A percentile compares a stretch with the other conserved stretches of the same genome.
Evolutionary conservation across 30 jellyfish, hydroid and myxozoan genomes (phyloP).

Genomic region (Hydractinia symbiolongicarpus): DNA sequence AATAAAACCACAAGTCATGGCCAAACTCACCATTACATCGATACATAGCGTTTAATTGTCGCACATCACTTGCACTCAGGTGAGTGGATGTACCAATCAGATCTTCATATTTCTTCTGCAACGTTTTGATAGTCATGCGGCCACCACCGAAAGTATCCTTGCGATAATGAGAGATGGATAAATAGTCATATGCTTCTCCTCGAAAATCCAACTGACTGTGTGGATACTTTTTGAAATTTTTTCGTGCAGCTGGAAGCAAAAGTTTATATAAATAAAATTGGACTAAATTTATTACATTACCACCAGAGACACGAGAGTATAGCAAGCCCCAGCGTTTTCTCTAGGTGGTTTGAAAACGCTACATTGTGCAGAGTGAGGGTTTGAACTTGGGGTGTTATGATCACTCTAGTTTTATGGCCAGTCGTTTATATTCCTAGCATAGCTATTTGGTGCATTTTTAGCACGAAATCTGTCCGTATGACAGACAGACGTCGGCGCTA

Average conservation of each 20-base stretch:
- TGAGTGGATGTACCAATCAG: slow-evolving; percentile 46
- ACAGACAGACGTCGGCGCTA: not conserved
- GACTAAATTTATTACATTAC: not conserved
- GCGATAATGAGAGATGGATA: slow-evolving; percentile 61
- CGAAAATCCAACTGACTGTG: slow-evolving; percentile 36
- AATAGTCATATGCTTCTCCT: slow-evolving; percentile 44
- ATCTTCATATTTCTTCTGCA: slow-evolving; percentile 16
- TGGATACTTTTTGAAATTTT: slow-evolving; percentile 52
- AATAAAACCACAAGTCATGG: no score
- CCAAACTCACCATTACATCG: slow-evolving; percentile 21
- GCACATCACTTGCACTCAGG: slow-evolving; percentile 41
- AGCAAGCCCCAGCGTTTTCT: no score
- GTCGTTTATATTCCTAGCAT: not conserved
- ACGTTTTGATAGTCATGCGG: slow-evolving; percentile 43
- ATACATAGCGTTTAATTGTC: slow-evolving; percentile 38
- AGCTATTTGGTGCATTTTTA: not conserved
- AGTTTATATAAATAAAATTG: no score
- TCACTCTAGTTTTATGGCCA: no score
- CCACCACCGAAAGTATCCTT: slow-evolving; percentile 54
- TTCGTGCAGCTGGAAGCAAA: slow-evolving; percentile 16
- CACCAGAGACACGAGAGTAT: no score
- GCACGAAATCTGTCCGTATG: not conserved
- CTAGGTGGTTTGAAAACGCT: no score
- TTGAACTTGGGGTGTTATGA: no score
- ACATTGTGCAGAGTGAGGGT: no score